Conservation (phyloP, 2,797 vertebrate species). For the Poecile montanus region DNA sequence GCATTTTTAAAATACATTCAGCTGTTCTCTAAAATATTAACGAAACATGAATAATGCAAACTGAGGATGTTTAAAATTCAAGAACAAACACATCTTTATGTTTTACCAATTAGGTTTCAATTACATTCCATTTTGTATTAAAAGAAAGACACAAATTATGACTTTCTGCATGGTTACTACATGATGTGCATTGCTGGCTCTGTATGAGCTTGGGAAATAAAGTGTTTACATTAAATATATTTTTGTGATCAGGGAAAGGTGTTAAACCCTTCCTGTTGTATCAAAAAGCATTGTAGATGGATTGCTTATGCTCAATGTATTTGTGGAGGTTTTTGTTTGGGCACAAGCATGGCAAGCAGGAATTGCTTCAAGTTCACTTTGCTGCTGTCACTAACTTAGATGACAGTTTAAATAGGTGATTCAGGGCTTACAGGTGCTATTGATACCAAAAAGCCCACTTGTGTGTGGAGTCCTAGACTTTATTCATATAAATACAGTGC, state of each 20-base stretch:
- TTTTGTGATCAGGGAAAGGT: neutral
- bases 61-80: constrained; percentile 32
- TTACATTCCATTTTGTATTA: neutral
- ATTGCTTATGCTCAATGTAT: neutral
- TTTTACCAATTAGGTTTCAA: constrained; percentile 33
- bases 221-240: neutral
- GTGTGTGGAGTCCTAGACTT: neutral
- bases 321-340: neutral
- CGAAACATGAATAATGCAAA: constrained; percentile 38
- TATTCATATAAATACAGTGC: neutral
- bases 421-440: neutral
- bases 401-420: neutral
- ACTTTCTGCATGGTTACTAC: neutral
- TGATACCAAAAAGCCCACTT: neutral
- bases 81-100: constrained; percentile 23
- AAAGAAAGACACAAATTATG: neutral
- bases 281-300: neutral
- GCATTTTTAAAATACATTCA: constrained; percentile 3
- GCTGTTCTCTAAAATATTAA: constrained; percentile 51
- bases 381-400: neutral
- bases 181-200: neutral
- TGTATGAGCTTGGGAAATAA: neutral
- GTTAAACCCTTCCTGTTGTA: neutral
- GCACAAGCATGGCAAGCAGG: neutral
- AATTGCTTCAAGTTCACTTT: neutral